Evolutionary conservation across 2,888 invertebrate genomes (phyloP).

Genomic region (Caenorhabditis zanzibari): DNA sequence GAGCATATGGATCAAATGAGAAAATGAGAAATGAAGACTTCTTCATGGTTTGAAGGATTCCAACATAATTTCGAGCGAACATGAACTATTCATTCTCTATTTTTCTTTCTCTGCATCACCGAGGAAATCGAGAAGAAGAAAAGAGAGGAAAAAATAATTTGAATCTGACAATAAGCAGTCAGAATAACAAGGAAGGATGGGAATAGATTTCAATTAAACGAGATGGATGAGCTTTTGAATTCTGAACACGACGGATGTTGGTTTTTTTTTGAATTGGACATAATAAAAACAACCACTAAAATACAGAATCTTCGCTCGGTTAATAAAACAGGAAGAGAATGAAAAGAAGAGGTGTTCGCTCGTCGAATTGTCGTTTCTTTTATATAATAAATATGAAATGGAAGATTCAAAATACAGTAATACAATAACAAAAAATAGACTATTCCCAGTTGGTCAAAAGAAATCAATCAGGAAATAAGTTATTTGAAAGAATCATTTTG

Average conservation of each 20-base stretch:
- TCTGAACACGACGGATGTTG: conserved; percentile 15
- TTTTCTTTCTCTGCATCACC: background rate
- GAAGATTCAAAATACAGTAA: background rate
- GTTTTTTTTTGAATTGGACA: background rate
- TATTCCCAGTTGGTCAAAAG: too few species aligned
- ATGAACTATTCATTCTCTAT: conserved; percentile 25
- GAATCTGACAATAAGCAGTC: conserved; percentile 13
- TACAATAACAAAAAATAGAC: background rate
- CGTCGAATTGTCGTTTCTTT: conserved; percentile 1
- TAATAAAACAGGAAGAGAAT: background rate
- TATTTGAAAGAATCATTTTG: too few species aligned
- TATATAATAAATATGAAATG: background rate
- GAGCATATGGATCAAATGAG: conserved; percentile 16
- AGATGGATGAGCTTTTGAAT: conserved; percentile 23
- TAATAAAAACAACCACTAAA: background rate
- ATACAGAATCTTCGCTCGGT: background rate
- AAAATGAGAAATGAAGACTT: conserved; percentile 21
- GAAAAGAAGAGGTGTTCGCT: conserved; percentile 5
- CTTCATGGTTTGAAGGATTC: background rate
- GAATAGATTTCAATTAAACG: conserved; percentile 45
- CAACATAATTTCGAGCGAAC: background rate
- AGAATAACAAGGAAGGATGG: conserved; percentile 24
- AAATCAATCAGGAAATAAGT: background rate
- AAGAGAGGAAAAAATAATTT: conserved; percentile 10
- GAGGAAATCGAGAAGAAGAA: background rate